These are phyloP conservation scores for Rhyacophila brunnea DNA, from an alignment of 1,140 invertebrate genomes.

Conservation along the genomic window DNA sequence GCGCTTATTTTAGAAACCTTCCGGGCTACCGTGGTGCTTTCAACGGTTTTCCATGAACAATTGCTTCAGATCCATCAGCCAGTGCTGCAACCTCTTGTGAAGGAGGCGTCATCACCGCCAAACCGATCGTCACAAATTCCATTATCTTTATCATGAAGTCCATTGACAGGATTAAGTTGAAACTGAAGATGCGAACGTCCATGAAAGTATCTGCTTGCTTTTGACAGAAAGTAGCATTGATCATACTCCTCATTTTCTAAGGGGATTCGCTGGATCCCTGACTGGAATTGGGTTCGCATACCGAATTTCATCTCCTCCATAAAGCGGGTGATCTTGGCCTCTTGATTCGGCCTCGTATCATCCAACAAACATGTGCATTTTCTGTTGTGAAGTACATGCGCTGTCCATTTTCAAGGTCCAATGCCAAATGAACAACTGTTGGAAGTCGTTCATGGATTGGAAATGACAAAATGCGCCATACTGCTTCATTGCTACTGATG, in stretches of 20 bases:
- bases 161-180: constrained; percentile 82
- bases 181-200: constrained; percentile 77
- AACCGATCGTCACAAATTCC: constrained; percentile 66
- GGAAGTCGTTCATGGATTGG: constrained; percentile 41
- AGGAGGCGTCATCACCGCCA: constrained; percentile 39
- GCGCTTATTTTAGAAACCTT: constrained; percentile 24
- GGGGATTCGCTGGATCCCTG: constrained; percentile 24
- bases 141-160: constrained; percentile 82
- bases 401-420: too few relatives aligned
- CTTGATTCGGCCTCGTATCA: constrained; percentile 66
- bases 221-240: constrained; percentile 71
- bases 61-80: too few relatives aligned
- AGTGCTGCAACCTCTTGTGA: not conserved
- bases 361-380: constrained; percentile 81
- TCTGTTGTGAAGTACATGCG: too few relatives aligned
- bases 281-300: not conserved
- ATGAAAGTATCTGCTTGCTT: constrained; percentile 69
- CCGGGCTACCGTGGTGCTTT: not conserved
- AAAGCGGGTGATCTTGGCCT: constrained; percentile 59
- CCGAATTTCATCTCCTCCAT: constrained; percentile 34
- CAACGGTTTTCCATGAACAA: too few relatives aligned
- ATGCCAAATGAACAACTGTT: too few relatives aligned
- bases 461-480: constrained; percentile 45
- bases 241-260: constrained; percentile 63
- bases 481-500: constrained; percentile 47